Conservation (phyloP, 2,888 invertebrate genomes). For the Torymus aiolomorphi region DNA sequence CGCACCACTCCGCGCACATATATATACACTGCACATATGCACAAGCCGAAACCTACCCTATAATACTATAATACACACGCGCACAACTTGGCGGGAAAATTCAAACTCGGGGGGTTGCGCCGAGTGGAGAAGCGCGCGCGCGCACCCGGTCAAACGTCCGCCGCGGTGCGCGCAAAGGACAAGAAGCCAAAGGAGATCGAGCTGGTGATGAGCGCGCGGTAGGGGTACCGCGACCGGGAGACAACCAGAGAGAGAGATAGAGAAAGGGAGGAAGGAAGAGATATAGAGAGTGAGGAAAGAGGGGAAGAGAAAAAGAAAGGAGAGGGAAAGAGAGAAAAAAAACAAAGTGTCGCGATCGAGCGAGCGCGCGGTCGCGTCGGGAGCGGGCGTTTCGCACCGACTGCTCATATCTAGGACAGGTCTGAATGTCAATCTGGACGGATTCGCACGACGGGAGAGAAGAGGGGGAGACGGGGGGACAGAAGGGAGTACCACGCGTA, state of each 20-base stretch:
- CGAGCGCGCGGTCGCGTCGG: conserved; percentile 31
- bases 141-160: too few species aligned
- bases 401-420: conserved; percentile 60
- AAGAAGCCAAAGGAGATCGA: too few species aligned
- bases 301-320: not conserved
- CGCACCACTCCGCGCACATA: not conserved
- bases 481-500: conserved; percentile 30
- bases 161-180: too few species aligned
- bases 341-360: not conserved
- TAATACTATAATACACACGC: too few species aligned
- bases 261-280: not conserved
- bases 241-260: not conserved
- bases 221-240: too few species aligned
- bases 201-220: too few species aligned
- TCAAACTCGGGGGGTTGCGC: not conserved
- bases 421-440: conserved; percentile 65
- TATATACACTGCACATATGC: too few species aligned
- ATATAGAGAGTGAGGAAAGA: not conserved
- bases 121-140: too few species aligned
- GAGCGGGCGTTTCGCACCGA: conserved; percentile 56
- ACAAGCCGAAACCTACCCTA: too few species aligned
- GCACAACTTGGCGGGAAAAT: not conserved
- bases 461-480: not conserved
- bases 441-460: conserved; percentile 48
- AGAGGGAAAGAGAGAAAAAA: not conserved